Evolutionary conservation across 64 coral and sea anemone species (phyloP), one percentile per base, ranked within the genome.

Genomic region (Anthopleura sola): DNA sequence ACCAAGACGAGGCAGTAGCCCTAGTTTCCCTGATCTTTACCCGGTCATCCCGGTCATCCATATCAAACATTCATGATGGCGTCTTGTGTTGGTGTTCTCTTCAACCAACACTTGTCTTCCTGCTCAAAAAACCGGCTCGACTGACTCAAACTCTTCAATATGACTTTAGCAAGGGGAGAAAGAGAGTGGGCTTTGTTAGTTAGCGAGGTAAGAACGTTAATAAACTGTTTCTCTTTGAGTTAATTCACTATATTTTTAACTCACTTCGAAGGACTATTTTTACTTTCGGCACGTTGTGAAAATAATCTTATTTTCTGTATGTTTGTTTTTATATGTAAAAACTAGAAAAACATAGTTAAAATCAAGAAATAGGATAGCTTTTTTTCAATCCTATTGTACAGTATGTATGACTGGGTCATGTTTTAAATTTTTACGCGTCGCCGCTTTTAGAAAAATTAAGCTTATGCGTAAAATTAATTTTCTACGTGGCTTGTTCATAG

Each of bases 151-250:
- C 1, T 60, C 86, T 29, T 37, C 82, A 83, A 34, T 36, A 98
- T 98, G 95, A 83, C 95, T 68, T 77, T 98, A 57, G 95, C 92
- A 12, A 91, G 95, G 75, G 90, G 92, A 50, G 92, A 94, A 69
- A 94, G 95, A 87, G 95, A 98, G 75, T 98, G 95, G 95, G 82
- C 89, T 23, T 86, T 98, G 50, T 86, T 98, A 3, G 84, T 98
- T n/a, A 93, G 90, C 83, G 95, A 98, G 93, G 95, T 98, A 89
- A 87, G 90, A 24, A 29, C 13, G 24, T 14, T 29, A 5, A 71
- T 2, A 36, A 33, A 32, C 3, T 36, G 14, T 32, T 16, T 71
- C 14, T 36, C 8, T 31, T 3, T 31, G 26, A 28, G 66, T 71
- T 3, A 71, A 71, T 16, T 33, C 28, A 71, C 29, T 71, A 14